These are phyloP conservation scores for Eurystomus gularis DNA, from an alignment of 2,113 vertebrate species.

Conservation along the genomic window DNA sequence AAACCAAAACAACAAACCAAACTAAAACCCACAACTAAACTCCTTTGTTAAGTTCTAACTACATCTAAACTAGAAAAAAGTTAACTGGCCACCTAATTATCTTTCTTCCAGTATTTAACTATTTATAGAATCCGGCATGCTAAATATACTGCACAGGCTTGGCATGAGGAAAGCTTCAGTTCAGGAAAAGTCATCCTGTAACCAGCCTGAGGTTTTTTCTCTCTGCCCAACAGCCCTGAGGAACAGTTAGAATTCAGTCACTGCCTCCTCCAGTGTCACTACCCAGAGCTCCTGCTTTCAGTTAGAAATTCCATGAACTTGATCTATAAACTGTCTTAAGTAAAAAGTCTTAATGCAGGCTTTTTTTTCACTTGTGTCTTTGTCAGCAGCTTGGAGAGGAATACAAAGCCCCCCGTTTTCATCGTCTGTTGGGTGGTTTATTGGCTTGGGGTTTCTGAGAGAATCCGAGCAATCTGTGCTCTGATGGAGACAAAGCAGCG, in stretches of 20 bases:
- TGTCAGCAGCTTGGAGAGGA: neutral
- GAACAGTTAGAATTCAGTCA: neutral
- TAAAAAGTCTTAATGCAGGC: neutral
- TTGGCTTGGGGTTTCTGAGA: neutral
- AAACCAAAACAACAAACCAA: neutral
- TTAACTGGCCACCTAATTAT: neutral
- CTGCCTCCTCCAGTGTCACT: accelerated
- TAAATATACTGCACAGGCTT: neutral
- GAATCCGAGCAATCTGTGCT: neutral
- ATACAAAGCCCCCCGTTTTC: neutral
- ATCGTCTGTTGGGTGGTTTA: neutral
- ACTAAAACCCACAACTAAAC: neutral
- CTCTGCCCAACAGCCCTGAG: neutral
- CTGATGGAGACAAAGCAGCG: neutral
- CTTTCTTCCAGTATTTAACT: neutral
- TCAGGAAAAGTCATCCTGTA: neutral
- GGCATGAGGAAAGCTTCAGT: neutral
- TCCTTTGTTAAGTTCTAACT: neutral
- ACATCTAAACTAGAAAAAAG: neutral
- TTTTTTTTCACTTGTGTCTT: neutral
- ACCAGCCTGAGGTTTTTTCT: neutral
- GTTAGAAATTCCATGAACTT: neutral
- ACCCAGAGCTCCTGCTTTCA: neutral
- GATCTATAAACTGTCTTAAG: neutral
- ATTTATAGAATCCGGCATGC: neutral